These are phyloP conservation scores for Dendroctonus ponderosae DNA, from an alignment of 1,140 invertebrate species.

Conservation along the genomic window DNA sequence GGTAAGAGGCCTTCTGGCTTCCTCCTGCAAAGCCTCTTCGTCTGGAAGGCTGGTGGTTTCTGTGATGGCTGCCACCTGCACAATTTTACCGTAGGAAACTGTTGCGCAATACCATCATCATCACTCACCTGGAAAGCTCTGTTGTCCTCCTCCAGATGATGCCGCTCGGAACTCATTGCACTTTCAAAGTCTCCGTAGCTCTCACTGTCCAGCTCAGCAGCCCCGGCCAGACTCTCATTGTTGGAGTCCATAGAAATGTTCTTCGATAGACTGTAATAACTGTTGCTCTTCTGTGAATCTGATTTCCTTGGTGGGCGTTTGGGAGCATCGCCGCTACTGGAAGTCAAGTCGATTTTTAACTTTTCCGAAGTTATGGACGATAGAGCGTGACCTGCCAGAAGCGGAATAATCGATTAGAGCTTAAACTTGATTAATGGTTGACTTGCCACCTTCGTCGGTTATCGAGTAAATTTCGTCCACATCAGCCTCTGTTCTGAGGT, in stretches of 20 bases:
- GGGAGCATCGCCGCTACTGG: conserved; percentile 45
- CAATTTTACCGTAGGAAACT: neutral
- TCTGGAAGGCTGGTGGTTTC: conserved; percentile 46
- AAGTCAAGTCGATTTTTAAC: conserved; percentile 49
- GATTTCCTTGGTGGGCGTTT: conserved; percentile 54
- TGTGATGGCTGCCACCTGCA: conserved; percentile 43
- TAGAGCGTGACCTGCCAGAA: conserved; percentile 41
- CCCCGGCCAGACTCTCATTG: conserved; percentile 51
- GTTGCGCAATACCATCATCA: neutral
- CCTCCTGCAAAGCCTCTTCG: conserved; percentile 35
- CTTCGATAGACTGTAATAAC: conserved; percentile 48
- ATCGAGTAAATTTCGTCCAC: conserved; percentile 79
- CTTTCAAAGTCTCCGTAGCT: conserved; percentile 58
- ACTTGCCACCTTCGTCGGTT: conserved; percentile 59
- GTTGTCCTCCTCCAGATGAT: conserved; percentile 45
- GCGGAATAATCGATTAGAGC: neutral
- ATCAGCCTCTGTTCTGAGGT: conserved; percentile 79
- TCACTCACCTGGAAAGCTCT: conserved; percentile 44
- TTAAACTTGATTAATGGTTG: neutral
- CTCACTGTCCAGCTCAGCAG: conserved; percentile 50
- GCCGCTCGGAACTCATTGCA: conserved; percentile 57
- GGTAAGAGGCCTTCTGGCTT: conserved; percentile 41
- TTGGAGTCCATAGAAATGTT: conserved; percentile 49
- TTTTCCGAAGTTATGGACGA: conserved; percentile 50
- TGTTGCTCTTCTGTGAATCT: conserved; percentile 57